Percentiles rank a stretch among this genome's conserved stretches.
phyloP scores from a whole-genome alignment of 2,888 invertebrate species.

The Notocelia uddmanniana region DNA sequence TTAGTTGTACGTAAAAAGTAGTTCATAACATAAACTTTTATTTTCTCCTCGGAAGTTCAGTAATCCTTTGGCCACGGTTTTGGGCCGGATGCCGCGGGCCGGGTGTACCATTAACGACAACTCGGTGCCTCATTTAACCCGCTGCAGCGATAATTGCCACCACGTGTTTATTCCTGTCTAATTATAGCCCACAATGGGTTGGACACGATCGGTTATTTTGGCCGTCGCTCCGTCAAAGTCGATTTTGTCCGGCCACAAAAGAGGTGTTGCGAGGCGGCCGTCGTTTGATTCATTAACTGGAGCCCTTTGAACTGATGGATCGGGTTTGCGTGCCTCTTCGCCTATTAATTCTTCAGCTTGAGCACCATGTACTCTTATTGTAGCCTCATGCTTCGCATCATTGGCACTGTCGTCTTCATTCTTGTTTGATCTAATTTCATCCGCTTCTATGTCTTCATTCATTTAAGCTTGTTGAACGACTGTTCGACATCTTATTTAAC shows the following conservation, averaged over 20 bases:
- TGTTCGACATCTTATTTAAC: conserved; percentile 1
- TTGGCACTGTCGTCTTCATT: conserved; percentile 57
- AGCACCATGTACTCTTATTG: conserved; percentile 38
- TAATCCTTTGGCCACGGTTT: conserved; percentile 67
- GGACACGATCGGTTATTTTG: conserved; percentile 83
- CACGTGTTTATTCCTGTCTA: conserved; percentile 85
- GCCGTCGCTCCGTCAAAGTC: conserved; percentile 81
- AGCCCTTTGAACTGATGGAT: conserved; percentile 82
- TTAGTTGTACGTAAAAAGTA: conserved; percentile 54
- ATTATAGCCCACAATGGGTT: conserved; percentile 84
- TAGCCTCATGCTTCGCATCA: conserved; percentile 59
- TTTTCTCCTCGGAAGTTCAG: conserved; percentile 70
- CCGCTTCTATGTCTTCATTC: conserved; percentile 51
- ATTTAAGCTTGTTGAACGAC: conserved; percentile 30
- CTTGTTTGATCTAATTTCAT: conserved; percentile 52
- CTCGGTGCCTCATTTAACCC: conserved; percentile 84
- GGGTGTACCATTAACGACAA: conserved; percentile 80
- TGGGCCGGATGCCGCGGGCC: conserved; percentile 73
- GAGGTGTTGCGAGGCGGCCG: conserved; percentile 81
- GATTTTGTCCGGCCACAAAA: conserved; percentile 78
- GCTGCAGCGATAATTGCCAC: conserved; percentile 84
- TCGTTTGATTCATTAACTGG: conserved; percentile 82
- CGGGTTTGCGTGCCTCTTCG: conserved; percentile 66
- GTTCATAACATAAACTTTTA: conserved; percentile 62
- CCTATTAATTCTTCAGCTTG: conserved; percentile 65